Conservation (phyloP, 2,888 invertebrate genomes). For the Drosophila setosimentum region DNA sequence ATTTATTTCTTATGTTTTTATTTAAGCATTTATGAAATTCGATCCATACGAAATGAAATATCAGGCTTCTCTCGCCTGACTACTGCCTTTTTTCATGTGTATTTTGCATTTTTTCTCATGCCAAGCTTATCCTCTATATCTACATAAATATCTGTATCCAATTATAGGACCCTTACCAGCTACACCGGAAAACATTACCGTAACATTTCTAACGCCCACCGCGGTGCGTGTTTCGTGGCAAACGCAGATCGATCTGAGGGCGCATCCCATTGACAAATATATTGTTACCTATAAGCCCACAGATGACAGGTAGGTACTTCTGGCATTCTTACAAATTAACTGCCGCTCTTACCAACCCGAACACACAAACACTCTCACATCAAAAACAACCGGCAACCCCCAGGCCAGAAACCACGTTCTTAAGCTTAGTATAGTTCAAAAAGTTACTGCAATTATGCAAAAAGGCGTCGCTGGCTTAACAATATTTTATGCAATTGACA, state of each 20-base stretch:
- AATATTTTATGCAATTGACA: constrained; percentile 75
- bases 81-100: not conserved
- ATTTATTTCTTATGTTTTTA: not conserved
- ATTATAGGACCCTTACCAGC: constrained; percentile 91
- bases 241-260: constrained; percentile 89
- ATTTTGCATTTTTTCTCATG: constrained; percentile 5
- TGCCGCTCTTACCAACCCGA: not conserved
- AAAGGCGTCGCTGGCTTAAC: constrained; percentile 35
- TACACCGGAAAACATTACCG: constrained; percentile 94
- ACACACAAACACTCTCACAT: not conserved
- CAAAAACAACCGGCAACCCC: not conserved
- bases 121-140: not conserved
- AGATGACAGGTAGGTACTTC: constrained; percentile 92
- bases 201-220: constrained; percentile 94
- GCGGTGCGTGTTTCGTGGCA: constrained; percentile 95
- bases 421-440: constrained; percentile 9
- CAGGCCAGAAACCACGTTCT: not conserved
- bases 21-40: not conserved
- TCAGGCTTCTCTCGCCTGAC: not conserved
- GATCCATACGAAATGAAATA: not conserved
- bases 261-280: constrained; percentile 91
- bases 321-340: constrained; percentile 37
- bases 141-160: constrained; percentile 3
- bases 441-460: constrained; percentile 55
- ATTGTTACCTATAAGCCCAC: constrained; percentile 96